Conservation (phyloP, 2,113 vertebrate genomes). For the Colius striatus region DNA sequence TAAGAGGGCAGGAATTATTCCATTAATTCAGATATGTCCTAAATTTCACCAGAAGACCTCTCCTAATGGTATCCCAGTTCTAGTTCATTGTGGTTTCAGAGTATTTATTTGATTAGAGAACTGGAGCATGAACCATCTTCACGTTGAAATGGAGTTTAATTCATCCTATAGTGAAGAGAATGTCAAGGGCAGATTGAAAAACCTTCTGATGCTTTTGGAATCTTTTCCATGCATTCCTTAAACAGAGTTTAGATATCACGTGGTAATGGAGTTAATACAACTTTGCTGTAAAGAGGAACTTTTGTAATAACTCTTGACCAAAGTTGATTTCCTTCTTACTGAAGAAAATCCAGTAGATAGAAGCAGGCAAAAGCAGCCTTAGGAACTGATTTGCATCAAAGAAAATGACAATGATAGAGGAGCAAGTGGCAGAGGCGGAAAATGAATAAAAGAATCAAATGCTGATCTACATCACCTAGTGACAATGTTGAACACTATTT, state of each 20-base stretch:
- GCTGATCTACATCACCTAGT: background rate
- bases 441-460: background rate
- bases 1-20: background rate
- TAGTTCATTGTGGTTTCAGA: background rate
- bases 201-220: background rate
- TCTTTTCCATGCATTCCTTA: background rate
- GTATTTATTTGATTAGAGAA: background rate
- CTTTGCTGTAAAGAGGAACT: background rate
- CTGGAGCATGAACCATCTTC: background rate
- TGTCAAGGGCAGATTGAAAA: background rate
- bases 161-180: background rate
- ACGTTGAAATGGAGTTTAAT: conserved; percentile 8
- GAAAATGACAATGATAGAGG: background rate
- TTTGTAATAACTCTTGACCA: background rate
- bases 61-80: background rate
- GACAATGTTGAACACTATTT: background rate
- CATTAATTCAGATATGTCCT: background rate
- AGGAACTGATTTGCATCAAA: background rate
- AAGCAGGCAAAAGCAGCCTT: background rate
- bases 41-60: background rate
- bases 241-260: background rate
- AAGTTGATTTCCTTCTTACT: background rate
- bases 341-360: background rate
- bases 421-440: background rate
- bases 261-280: background rate